Base-by-base conservation (phyloP, 1,140 invertebrate genomes). In the Oedothorax gibbosus region DNA sequence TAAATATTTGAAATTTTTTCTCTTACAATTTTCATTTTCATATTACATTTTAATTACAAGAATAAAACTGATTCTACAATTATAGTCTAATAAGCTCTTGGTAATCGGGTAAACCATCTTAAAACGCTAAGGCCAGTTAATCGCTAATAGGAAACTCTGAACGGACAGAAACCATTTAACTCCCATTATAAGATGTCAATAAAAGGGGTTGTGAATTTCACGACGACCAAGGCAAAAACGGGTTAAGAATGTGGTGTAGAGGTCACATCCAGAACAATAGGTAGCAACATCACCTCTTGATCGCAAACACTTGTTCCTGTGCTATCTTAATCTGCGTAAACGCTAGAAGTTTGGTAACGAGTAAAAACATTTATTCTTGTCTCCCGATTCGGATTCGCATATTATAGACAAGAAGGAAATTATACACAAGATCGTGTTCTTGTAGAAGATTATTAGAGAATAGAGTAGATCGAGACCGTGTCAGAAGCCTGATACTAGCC, bases 141-240 rank as follows among this genome's bases (percentile, higher is more conserved):
- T 35, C 35, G 35, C 35, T 35, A 35, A 35, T 35, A 35, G 35
- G 35, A 35, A 35, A 35, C 35, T 35, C 35, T 35, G n/a, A 79
- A 51, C 0, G n/a, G 65, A 71, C 51, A 18, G 35, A 50, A 81
- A 56, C 21, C 77, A 65, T 81, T 71, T 81, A 71, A 71, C 66
- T 81, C 66, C 15, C 78, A 81, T 71, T 69, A 51, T 56, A 81
- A 65, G 71, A 81, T 81, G 78, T 81, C 78, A 81, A 81, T 81
- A 81, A 81, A 81, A 81, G 35, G 78, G 78, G 78, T 68, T 71
- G 78, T 60, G 78, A 68, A 50, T 35, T 81, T 81, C 78, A 81
- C 78, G 78, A 81, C 66, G 49, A n/a, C 15, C 35, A 10, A 35
- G 57, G 62, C 15, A 18, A 81, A 71, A 71, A 77, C 75, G 53